Conservation (phyloP, 2,797 vertebrate species). For the Pristis pectinata region DNA sequence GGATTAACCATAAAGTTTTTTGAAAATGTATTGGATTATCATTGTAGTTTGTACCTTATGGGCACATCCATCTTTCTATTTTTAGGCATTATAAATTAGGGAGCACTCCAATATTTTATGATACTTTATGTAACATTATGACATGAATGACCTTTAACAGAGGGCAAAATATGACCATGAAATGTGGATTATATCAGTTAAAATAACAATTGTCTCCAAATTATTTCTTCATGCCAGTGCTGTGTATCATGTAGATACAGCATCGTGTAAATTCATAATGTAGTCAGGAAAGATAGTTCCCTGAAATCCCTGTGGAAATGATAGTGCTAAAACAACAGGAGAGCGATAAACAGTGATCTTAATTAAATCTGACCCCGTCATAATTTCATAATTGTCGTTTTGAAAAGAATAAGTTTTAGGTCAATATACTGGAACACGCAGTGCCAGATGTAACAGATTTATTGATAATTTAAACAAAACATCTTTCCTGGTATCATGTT, state of each 20-base stretch:
- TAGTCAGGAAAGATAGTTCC: not conserved
- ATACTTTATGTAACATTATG: not conserved
- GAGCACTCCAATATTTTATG: not conserved
- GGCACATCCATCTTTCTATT: not conserved
- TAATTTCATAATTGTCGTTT: not conserved
- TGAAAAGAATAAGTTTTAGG: not conserved
- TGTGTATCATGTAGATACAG: no score
- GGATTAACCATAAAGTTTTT: no score
- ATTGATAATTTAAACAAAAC: not conserved
- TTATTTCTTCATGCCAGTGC: no score
- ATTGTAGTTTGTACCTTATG: not conserved
- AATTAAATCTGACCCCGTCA: not conserved
- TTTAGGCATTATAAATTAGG: not conserved
- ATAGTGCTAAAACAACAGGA: not conserved
- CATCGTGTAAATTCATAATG: not conserved
- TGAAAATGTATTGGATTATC: not conserved
- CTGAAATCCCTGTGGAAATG: not conserved
- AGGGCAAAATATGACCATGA: not conserved
- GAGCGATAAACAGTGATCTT: not conserved
- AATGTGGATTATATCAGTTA: not conserved
- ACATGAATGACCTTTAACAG: not conserved
- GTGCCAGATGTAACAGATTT: not conserved
- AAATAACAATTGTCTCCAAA: no score
- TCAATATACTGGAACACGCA: not conserved
- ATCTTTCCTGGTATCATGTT: not conserved